Evolutionary conservation across 2,113 vertebrate genomes (phyloP).

Genomic region (Furnarius figulus): DNA sequence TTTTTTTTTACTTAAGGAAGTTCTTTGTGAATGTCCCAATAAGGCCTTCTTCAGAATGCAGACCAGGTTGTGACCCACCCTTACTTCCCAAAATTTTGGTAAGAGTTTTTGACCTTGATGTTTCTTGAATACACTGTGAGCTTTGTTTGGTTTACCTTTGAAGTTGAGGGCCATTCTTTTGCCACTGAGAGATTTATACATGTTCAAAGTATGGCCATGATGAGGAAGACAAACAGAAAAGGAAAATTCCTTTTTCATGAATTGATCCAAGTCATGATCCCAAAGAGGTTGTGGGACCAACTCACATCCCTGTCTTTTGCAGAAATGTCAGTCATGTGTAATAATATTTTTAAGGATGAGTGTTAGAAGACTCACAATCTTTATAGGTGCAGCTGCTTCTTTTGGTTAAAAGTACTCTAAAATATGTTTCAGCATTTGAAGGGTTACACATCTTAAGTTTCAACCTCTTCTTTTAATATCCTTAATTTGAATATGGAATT

Average conservation of each 20-base stretch:
- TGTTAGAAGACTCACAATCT: not conserved
- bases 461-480: not conserved
- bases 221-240: not conserved
- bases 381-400: not conserved
- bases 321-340: not conserved
- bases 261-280: not conserved
- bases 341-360: not conserved
- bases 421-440: not conserved
- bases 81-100: not conserved
- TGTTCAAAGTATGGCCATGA: not conserved
- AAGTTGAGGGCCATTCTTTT: not conserved
- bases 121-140: not conserved
- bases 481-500: not conserved
- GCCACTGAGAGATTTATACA: not conserved
- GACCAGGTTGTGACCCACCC: not conserved
- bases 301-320: not conserved
- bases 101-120: not conserved
- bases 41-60: not conserved
- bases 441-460: not conserved
- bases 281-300: not conserved
- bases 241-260: accelerated
- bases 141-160: not conserved
- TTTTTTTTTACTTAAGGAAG: not conserved
- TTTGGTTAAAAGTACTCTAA: not conserved
- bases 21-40: accelerated